Evolutionary conservation across 2,797 vertebrate genomes (phyloP).

Genomic region (Odontamblyopus rebecca): DNA sequence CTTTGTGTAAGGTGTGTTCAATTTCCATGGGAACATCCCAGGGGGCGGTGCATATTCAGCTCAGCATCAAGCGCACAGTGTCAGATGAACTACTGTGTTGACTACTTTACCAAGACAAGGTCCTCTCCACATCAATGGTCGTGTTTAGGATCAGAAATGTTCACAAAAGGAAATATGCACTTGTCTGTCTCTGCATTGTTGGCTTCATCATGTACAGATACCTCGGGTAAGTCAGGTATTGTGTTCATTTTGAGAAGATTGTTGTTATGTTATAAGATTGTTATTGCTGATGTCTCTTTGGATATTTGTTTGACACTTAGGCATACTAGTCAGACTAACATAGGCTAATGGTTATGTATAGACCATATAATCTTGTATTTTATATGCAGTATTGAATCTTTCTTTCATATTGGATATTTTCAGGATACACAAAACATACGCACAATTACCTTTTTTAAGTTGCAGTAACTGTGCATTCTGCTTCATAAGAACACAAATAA

Average conservation of each 20-base stretch:
- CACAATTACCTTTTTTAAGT: not conserved
- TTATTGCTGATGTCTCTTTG: not conserved
- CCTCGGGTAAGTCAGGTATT: conserved; percentile 64
- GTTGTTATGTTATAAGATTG: not conserved
- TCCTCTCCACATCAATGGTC: conserved; percentile 61
- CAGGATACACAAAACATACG: not conserved
- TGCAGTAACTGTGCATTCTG: not conserved
- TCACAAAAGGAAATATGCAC: conserved; percentile 68
- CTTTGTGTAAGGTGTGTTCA: conserved; percentile 19
- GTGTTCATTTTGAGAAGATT: not conserved
- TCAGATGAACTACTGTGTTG: conserved; percentile 20
- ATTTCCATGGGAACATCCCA: conserved; percentile 49
- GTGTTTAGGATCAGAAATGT: conserved; percentile 66
- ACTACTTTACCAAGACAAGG: conserved; percentile 12
- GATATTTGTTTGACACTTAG: too few species aligned
- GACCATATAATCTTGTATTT: not conserved
- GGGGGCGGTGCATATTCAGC: conserved; percentile 39
- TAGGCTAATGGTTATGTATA: not conserved
- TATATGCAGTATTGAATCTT: not conserved
- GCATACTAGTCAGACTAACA: not conserved
- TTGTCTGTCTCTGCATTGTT: conserved; percentile 69
- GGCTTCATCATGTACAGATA: conserved; percentile 72
- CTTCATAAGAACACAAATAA: not conserved
- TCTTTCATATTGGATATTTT: not conserved
- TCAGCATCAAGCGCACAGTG: conserved; percentile 23